These are phyloP conservation scores for Anoncus sp. DNA, from an alignment of 2,888 invertebrate genomes.

Conservation along the genomic window DNA sequence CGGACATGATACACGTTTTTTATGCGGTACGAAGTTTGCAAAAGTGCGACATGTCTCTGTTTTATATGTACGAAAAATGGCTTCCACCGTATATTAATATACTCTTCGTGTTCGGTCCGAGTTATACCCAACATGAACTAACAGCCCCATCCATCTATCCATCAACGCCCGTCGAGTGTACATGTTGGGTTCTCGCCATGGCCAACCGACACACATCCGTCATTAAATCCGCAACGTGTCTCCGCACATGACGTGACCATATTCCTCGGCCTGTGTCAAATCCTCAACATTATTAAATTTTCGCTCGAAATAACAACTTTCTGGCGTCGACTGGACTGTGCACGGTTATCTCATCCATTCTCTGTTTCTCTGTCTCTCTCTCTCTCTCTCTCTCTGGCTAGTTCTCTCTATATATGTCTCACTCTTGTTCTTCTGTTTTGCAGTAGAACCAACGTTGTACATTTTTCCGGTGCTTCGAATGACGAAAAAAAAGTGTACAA, in stretches of 20 bases:
- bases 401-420: not conserved
- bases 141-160: slow-evolving; percentile 26
- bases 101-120: not conserved
- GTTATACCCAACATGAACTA: not conserved
- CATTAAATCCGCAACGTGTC: slow-evolving; percentile 45
- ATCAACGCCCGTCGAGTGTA: slow-evolving; percentile 11
- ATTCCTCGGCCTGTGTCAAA: not conserved
- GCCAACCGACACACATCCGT: slow-evolving; percentile 31
- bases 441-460: not conserved
- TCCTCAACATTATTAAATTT: slow-evolving; percentile 54
- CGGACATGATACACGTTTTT: not conserved
- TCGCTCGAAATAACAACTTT: slow-evolving; percentile 9
- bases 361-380: no score
- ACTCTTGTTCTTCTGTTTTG: not conserved
- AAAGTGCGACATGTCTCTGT: not conserved
- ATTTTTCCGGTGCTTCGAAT: slow-evolving; percentile 3
- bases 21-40: not conserved
- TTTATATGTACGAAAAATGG: slow-evolving; percentile 8
- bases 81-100: slow-evolving; percentile 11
- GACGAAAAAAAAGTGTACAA: not conserved
- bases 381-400: no score
- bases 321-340: slow-evolving; percentile 3
- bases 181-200: not conserved
- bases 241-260: not conserved
- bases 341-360: not conserved